Base-by-base conservation (phyloP, 2,888 invertebrate genomes). In the Cataglyphis altisquamis region DNA sequence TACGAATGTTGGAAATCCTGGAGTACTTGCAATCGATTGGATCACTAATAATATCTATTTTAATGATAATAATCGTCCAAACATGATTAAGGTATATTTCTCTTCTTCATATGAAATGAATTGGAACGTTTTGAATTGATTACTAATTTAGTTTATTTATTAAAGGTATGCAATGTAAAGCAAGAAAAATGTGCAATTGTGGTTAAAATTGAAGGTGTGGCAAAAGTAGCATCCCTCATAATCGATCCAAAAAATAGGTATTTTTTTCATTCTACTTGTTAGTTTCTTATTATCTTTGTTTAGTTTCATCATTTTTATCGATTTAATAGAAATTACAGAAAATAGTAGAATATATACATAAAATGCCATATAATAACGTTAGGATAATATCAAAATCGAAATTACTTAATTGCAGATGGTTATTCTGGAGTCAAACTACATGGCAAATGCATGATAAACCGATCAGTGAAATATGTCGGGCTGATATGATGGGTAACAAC, bases 11-110 rank as follows among this genome's bases (percentile, higher is more conserved):
- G 96, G 96, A 0, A 94, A 93, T 83, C 96, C 96, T 0, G 94
- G 94, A 63, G 95, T 96, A 94, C 92, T 98, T 57, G 96, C 97
- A 0, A 95, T 97, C 1, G 98, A 98, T 91, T 98, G 98, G 98
- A 94, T 97, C 36, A 97, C 97, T 0, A 96, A 96, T 15, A 97
- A 97, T 91, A 95, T 97, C 0, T 98, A 97, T 93, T 97, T 96
- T 88, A 96, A 96, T 82, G 96, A 96, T 89, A 95, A 94, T 12
- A 84, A 87, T 63, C 86, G 87, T 48, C 84, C 83, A 3, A 82
- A 88, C 21, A 74, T 84, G 0, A 94, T 95, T 63, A 93, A 92
- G 86, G 93, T 93, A 87, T 25, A 18, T 29, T 72, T 52, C 10
- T 63, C 6, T 39, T 8, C 3, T 21, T 5, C n/a, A 41, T 25